These are phyloP conservation scores for Tenualosa ilisha DNA, from an alignment of 2,797 vertebrate species.

Conservation along the genomic window DNA sequence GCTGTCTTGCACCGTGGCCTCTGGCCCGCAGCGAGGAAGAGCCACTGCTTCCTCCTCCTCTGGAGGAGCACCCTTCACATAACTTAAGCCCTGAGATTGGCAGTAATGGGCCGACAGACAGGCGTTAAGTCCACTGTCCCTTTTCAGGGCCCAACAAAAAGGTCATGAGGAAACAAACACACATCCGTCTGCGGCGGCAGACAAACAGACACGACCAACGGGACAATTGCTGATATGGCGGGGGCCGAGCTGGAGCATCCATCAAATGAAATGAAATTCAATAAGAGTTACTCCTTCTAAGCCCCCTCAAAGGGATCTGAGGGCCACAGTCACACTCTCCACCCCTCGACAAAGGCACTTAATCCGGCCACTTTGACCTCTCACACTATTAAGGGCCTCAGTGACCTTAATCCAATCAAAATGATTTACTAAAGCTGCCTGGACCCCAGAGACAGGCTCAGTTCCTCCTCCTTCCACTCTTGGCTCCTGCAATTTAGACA, in stretches of 20 bases:
- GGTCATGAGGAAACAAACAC: slow-evolving; percentile 71
- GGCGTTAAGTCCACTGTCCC: slow-evolving; percentile 57
- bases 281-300: slow-evolving; percentile 73
- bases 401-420: slow-evolving; percentile 99
- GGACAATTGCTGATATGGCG: slow-evolving; percentile 66
- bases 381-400: slow-evolving; percentile 91
- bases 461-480: slow-evolving; percentile 73
- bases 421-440: slow-evolving; percentile 88
- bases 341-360: slow-evolving; percentile 83
- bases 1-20: background rate
- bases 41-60: background rate
- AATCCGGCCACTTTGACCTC: slow-evolving; percentile 90
- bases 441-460: slow-evolving; percentile 71
- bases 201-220: slow-evolving; percentile 71
- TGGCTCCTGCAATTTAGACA: slow-evolving; percentile 70
- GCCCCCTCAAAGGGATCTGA: slow-evolving; percentile 73
- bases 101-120: slow-evolving; percentile 60
- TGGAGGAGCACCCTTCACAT: slow-evolving; percentile 7
- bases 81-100: slow-evolving; percentile 38
- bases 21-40: background rate
- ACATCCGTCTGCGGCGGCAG: slow-evolving; percentile 66
- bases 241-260: slow-evolving; percentile 72
- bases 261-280: slow-evolving; percentile 72
- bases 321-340: slow-evolving; percentile 70
- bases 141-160: slow-evolving; percentile 55